These are phyloP conservation scores for Drosophila setosimentum DNA, from an alignment of 2,888 invertebrate genomes.

Conservation along the genomic window DNA sequence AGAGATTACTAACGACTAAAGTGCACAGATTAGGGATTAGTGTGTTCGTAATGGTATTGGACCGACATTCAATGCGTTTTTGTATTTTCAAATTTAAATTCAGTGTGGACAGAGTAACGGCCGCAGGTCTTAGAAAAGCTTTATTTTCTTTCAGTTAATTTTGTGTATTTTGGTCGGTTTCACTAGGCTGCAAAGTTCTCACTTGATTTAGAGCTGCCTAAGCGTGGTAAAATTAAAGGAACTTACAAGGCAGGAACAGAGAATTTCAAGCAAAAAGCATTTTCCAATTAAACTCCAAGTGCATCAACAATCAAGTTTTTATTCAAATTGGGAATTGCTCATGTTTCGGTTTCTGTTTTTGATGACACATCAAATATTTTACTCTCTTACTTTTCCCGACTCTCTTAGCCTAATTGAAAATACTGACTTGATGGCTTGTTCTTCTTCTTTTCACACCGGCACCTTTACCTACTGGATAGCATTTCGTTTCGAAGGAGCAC, in stretches of 20 bases:
- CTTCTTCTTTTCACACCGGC: neutral
- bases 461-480: neutral
- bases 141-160: neutral
- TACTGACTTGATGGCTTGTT: neutral
- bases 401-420: neutral
- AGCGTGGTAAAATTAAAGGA: neutral
- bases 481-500: slow-evolving; percentile 27
- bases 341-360: neutral
- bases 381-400: neutral
- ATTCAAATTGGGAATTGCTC: neutral
- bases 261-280: neutral
- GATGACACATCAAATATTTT: neutral
- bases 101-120: neutral
- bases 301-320: neutral
- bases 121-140: neutral
- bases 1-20: neutral
- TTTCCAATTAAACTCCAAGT: neutral
- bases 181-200: neutral
- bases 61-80: neutral
- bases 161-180: neutral
- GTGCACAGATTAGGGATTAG: neutral
- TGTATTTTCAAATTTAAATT: neutral
- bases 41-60: neutral
- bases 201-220: neutral
- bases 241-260: too few relatives aligned